Conservation (phyloP, 1,140 invertebrate species). For the Neodiprion virginianus region DNA sequence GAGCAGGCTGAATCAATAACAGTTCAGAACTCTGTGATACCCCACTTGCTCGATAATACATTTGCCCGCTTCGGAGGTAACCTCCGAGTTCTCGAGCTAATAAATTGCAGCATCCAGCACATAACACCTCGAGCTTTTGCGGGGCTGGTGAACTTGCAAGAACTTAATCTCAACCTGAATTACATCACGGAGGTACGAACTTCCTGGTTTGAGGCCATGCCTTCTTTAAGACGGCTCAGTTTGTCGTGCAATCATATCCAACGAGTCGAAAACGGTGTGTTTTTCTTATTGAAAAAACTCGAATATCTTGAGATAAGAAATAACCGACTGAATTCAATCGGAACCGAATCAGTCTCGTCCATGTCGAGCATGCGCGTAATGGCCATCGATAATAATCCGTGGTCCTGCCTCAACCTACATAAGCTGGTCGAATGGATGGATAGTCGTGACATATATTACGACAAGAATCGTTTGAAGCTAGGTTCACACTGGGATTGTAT, state of each 20-base stretch:
- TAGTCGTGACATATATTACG: conserved; percentile 32
- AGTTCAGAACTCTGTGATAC: conserved; percentile 32
- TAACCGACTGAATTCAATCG: conserved; percentile 45
- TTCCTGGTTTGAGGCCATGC: conserved; percentile 27
- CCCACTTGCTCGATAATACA: conserved; percentile 23
- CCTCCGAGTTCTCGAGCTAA: conserved; percentile 36
- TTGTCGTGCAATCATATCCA: conserved; percentile 41
- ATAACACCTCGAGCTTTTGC: conserved; percentile 38
- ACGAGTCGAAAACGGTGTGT: conserved; percentile 37
- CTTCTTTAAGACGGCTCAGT: conserved; percentile 33
- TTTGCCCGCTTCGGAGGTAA: conserved; percentile 39
- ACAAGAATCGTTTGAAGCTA: conserved; percentile 24
- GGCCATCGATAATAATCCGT: conserved; percentile 37
- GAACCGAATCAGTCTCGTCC: conserved; percentile 35
- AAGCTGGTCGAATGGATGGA: conserved; percentile 36
- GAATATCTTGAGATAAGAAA: conserved; percentile 37
- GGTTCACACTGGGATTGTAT: conserved; percentile 32
- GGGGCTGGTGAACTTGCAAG: conserved; percentile 30
- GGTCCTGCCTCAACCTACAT: conserved; percentile 41
- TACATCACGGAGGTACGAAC: conserved; percentile 29
- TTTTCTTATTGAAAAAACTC: conserved; percentile 33
- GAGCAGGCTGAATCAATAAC: conserved; percentile 28
- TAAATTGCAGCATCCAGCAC: conserved; percentile 38
- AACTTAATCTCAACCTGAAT: conserved; percentile 36
- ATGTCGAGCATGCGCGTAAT: conserved; percentile 30